Conservation (phyloP, 2,888 invertebrate species). For the Epinotia brunnichana region DNA sequence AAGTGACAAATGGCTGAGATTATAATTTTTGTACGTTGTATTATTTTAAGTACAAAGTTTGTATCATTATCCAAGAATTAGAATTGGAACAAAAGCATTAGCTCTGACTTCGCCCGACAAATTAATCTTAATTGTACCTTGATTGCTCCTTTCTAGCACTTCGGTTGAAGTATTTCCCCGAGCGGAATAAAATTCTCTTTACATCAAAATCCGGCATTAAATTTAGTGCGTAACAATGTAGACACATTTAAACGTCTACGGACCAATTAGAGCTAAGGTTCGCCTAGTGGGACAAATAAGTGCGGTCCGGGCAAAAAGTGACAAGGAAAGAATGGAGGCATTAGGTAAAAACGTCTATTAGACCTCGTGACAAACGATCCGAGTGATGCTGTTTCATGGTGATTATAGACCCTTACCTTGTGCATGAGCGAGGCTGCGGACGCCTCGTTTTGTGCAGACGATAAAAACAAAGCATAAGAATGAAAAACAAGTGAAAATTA, state of each 20-base stretch:
- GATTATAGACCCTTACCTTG: constrained; percentile 54
- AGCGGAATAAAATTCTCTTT: constrained; percentile 2
- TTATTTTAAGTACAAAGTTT: not conserved
- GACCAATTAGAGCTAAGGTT: constrained; percentile 53
- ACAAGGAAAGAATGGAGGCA: constrained; percentile 61
- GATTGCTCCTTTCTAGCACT: constrained; percentile 35
- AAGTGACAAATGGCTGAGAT: not conserved
- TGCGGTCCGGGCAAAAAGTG: constrained; percentile 56
- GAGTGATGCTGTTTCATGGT: constrained; percentile 59
- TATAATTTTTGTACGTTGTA: not conserved
- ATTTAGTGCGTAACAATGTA: constrained; percentile 34
- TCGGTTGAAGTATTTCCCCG: not conserved
- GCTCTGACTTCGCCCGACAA: constrained; percentile 1
- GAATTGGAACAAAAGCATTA: constrained; percentile 14
- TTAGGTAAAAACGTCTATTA: constrained; percentile 68
- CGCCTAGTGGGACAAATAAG: constrained; percentile 54
- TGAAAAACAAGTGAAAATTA: constrained; percentile 5
- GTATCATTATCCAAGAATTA: not conserved
- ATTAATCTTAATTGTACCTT: constrained; percentile 30
- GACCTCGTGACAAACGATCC: constrained; percentile 64
- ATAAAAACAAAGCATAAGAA: constrained; percentile 16
- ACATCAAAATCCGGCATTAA: constrained; percentile 14
- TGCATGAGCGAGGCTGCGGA: constrained; percentile 28
- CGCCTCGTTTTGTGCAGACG: constrained; percentile 15
- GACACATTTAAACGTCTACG: constrained; percentile 44